These are phyloP conservation scores for Rapana venosa DNA, from an alignment of 2,888 invertebrate species.

Conservation along the genomic window DNA sequence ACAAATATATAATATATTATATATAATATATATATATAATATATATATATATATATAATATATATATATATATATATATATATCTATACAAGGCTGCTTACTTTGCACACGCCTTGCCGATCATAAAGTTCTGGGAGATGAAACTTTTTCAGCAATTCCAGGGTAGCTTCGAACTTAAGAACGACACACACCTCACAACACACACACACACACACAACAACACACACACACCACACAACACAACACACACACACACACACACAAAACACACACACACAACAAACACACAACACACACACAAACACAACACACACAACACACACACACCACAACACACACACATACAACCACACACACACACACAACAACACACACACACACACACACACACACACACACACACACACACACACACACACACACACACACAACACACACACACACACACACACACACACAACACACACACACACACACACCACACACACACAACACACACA, in stretches of 20 bases:
- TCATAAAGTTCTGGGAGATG: slow-evolving; percentile 88
- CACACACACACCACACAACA: too few species aligned
- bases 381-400: too few species aligned
- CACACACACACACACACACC: too few species aligned
- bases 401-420: neutral
- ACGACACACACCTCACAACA: slow-evolving; percentile 79
- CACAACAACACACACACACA: too few species aligned
- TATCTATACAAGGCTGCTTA: slow-evolving; percentile 78
- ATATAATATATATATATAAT: too few species aligned
- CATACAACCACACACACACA: neutral
- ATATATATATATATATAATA: too few species aligned
- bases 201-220: neutral
- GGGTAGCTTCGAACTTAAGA: slow-evolving; percentile 91
- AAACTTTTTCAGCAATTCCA: slow-evolving; percentile 89
- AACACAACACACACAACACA: neutral
- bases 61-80: neutral
- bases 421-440: neutral
- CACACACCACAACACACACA: too few species aligned
- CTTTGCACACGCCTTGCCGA: slow-evolving; percentile 89
- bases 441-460: neutral
- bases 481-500: too few species aligned
- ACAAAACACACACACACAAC: neutral
- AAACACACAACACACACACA: too few species aligned
- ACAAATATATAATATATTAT: too few species aligned
- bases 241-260: neutral